Evolutionary conservation across 1,140 invertebrate species (phyloP), one percentile per base, ranked within the genome.

Genomic region (Conus betulinus): DNA sequence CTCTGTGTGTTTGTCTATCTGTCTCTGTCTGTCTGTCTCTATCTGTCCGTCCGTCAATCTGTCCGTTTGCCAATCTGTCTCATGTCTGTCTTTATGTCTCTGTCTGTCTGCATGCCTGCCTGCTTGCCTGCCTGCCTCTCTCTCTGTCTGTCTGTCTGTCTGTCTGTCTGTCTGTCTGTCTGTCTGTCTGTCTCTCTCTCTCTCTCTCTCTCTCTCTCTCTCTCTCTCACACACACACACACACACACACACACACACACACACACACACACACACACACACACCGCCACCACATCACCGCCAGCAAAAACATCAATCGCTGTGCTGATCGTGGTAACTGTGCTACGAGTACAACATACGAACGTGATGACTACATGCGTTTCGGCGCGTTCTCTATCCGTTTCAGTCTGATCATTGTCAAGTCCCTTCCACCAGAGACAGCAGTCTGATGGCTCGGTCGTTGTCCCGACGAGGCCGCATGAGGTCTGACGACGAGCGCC

Each of bases 401-500:
- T 39, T 39, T 39, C 39, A 39, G 39, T 39, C 39, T 39, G 39
- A 39, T 39, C 39, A 39, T 39, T 39, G 39, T 39, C 39, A 39
- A 39, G 39, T 1, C 39, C 39, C 39, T 39, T 39, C 3, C 39
- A 39, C 39, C 39, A 39, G 39, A 39, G 39, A 39, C 39, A 39
- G 3, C 39, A 39, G 39, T 1, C 1, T 11, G 57, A 83, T 83
- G 81, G 81, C 81, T 10, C 81, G 85, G 13, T 11, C 20, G 27
- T 13, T 87, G n/a, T 87, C 85, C 15, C 51, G 39, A 76, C 85
- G 85, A 76, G 85, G 85, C 52, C 85, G 85, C 8, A 87, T 87
- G 85, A 27, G 85, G 71, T 87, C 85, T 10, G 85, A 87, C 71
- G 85, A 87, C 52, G 85, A 87, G 51, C 52, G 67, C 5, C 52